A percentile compares a stretch with the other conserved stretches of the same genome.
Conservation (phyloP, 2,888 invertebrate genomes). For the Magallana nippona region DNA sequence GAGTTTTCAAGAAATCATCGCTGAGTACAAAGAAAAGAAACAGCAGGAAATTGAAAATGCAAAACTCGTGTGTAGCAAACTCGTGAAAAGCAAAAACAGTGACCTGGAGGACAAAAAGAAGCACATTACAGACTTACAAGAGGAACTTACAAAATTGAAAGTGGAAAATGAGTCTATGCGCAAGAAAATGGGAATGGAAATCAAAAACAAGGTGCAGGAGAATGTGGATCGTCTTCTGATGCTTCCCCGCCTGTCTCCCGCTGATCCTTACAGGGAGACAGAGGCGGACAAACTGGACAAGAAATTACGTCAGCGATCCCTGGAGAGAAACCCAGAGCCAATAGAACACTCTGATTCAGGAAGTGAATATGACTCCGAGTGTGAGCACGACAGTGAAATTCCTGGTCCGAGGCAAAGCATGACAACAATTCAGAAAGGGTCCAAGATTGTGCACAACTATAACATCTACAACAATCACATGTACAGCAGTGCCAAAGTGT, state of each 20-base stretch:
- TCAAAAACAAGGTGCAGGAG: slow-evolving; percentile 32
- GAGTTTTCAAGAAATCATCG: slow-evolving; percentile 34
- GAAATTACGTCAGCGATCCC: slow-evolving; percentile 11
- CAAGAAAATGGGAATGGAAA: slow-evolving; percentile 38
- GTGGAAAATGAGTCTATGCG: slow-evolving; percentile 26
- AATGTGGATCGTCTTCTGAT: slow-evolving; percentile 30
- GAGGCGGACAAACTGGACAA: neutral
- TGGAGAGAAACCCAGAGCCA: neutral
- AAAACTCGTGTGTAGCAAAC: slow-evolving; percentile 12
- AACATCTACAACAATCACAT: slow-evolving; percentile 39
- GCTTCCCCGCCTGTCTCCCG: slow-evolving; percentile 25
- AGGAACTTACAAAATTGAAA: slow-evolving; percentile 15
- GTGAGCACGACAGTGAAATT: neutral
- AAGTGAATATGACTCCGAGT: slow-evolving; percentile 14
- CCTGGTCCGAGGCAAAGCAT: neutral
- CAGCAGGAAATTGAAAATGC: slow-evolving; percentile 34
- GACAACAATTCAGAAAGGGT: neutral
- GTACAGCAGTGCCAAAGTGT: slow-evolving; percentile 35
- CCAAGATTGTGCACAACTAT: slow-evolving; percentile 1
- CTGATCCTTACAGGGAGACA: neutral
- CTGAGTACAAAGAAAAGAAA: slow-evolving; percentile 28
- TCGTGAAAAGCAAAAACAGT: slow-evolving; percentile 39
- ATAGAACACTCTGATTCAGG: neutral
- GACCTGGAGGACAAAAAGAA: slow-evolving; percentile 37
- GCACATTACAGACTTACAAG: slow-evolving; percentile 39